phyloP scores from a whole-genome alignment of 2,888 invertebrate species.

The Rotaria sp. region DNA sequence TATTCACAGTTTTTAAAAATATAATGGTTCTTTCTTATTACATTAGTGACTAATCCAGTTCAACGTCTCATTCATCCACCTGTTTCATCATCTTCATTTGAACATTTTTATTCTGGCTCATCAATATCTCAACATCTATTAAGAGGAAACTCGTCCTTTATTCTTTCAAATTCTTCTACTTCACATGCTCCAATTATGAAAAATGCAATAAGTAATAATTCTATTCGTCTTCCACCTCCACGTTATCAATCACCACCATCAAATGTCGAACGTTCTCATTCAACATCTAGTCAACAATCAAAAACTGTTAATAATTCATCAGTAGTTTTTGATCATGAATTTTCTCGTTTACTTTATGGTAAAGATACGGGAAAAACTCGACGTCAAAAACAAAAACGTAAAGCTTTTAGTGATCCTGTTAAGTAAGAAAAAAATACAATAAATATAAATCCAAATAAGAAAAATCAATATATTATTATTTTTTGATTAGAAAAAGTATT shows the following conservation, averaged over 20 bases:
- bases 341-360: not conserved
- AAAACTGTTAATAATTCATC: not conserved
- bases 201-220: not conserved
- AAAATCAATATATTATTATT: too few species aligned
- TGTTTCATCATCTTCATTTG: not conserved
- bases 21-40: not conserved
- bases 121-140: not conserved
- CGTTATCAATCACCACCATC: not conserved
- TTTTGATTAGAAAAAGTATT: not conserved
- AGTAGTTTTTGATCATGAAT: not conserved
- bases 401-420: constrained; percentile 13
- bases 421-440: not conserved
- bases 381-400: not conserved
- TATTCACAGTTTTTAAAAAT: too few species aligned
- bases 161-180: not conserved
- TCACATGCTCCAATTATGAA: not conserved
- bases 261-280: not conserved
- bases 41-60: not conserved
- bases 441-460: too few species aligned
- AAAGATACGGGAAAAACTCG: not conserved
- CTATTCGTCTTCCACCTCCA: not conserved
- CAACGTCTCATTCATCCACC: not conserved
- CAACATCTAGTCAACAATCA: not conserved
- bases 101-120: not conserved
- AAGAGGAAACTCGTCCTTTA: too few species aligned